phyloP scores from a whole-genome alignment of 2,113 vertebrate species.

The Anoura caudifer region DNA sequence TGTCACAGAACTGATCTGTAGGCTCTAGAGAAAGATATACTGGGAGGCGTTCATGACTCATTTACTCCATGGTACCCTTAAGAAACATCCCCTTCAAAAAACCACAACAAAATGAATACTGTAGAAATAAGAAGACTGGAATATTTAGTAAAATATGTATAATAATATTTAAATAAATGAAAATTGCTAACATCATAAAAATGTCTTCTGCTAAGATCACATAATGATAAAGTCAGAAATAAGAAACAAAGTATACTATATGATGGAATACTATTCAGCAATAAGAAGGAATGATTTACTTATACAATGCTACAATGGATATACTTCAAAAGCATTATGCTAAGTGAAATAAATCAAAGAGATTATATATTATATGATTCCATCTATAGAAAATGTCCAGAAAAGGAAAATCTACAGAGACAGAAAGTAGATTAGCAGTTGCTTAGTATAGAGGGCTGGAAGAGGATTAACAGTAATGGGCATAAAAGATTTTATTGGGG shows the following conservation, averaged over 20 bases:
- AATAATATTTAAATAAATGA: conserved; percentile 26
- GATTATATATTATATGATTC: not conserved
- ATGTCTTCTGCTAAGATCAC: not conserved
- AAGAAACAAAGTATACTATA: not conserved
- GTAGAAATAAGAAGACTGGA: conserved; percentile 1
- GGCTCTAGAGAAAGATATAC: not conserved
- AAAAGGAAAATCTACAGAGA: not conserved
- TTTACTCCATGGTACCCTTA: not conserved
- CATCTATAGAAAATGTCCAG: not conserved
- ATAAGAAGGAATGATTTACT: conserved; percentile 3
- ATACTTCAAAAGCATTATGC: conserved; percentile 7
- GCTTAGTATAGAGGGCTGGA: not conserved
- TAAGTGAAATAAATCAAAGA: not conserved
- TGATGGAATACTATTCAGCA: not conserved
- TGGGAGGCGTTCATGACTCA: not conserved
- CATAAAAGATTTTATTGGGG: not conserved
- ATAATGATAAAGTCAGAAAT: conserved; percentile 9
- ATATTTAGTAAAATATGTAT: not conserved
- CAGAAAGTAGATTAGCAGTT: not conserved
- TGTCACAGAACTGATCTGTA: not conserved
- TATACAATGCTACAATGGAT: not conserved
- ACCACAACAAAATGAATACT: not conserved
- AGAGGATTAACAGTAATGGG: not conserved
- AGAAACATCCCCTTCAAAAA: conserved; percentile 10
- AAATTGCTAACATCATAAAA: conserved; percentile 35